Evolutionary conservation across 2,797 vertebrate species (phyloP), one percentile per base, ranked within the genome.

Genomic region (Sphenopsis melanotis): DNA sequence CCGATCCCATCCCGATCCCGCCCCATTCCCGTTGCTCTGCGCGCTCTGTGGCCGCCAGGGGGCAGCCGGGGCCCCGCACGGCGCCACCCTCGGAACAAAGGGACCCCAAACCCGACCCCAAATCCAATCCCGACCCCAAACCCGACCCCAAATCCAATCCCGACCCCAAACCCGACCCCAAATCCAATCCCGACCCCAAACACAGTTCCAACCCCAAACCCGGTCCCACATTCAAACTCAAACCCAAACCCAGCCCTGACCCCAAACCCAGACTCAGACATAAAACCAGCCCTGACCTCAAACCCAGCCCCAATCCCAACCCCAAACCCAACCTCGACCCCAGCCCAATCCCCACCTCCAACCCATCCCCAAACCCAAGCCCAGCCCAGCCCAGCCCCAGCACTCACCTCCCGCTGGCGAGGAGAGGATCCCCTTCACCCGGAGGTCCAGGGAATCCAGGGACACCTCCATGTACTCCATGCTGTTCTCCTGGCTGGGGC

Each of bases 391-490:
- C 36, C 36, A 20, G 5, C 20, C 24, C 19, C 49, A 30, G 55
- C n/a, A 7, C 97, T 98, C 95, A 99, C 99, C 99, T 98, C 98
- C 98, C 12, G 84, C 96, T 19, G 97, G 97, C 9, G 98, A 97
- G 69, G 98, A 97, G 46, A 98, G 92, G 18, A 97, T 96, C 4
- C 97, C 97, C 94, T 98, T 98, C 68, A 98, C 98, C 30, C 97
- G 97, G 57, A 98, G 97, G 95, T 98, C 97, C 96, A 98, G 95
- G 18, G 98, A 98, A 87, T 98, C 98, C 49, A 98, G 97, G 30
- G 98, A 97, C 50, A 99, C 98, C 90, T 99, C 98, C 66, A 98
- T 98, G 97, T 98, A 98, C 22, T 98, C 98, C 70, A 97, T 97
- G 75, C 94, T 97, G 72, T 98, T 97, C 50, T 95, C 98, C 53